Percentiles rank a stretch among this genome's conserved stretches.
phyloP scores from a whole-genome alignment of 2,113 vertebrate species.

The Cyphomyrus discorhynchus region DNA sequence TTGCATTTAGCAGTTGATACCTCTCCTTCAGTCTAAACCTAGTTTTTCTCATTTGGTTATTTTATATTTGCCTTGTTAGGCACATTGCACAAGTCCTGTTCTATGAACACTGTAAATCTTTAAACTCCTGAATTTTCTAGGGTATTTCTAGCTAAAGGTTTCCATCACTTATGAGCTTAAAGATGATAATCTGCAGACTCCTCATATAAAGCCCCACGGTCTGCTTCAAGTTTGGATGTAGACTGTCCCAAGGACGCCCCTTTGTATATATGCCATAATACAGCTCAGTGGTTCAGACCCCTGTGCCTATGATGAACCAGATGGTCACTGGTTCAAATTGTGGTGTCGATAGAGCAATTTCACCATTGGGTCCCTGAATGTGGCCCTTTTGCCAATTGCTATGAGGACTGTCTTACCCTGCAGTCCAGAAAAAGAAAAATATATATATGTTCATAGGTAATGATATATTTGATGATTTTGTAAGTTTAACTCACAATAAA shows the following conservation, averaged over 20 bases:
- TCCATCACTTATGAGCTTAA: not conserved
- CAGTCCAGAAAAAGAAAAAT: not conserved
- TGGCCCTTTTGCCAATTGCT: not conserved
- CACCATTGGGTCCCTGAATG: not conserved
- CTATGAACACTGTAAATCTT: not conserved
- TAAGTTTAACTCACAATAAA: not conserved
- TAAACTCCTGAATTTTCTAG: not conserved
- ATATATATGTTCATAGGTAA: not conserved
- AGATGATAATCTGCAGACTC: not conserved
- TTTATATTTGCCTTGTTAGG: not conserved
- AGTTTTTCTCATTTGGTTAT: not conserved
- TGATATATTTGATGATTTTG: not conserved
- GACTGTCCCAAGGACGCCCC: not conserved
- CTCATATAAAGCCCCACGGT: not conserved
- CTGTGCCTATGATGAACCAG: not conserved
- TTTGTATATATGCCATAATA: not conserved
- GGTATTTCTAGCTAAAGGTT: not conserved
- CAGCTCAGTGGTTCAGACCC: not conserved
- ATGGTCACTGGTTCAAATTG: not conserved
- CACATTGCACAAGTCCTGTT: not conserved
- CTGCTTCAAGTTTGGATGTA: not conserved
- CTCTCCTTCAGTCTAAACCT: not conserved
- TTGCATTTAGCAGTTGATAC: not conserved
- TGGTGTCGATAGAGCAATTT: not conserved
- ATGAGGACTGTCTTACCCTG: not conserved